phyloP scores from a whole-genome alignment of 2,888 invertebrate genomes.

The Stenotaenia linearis region DNA sequence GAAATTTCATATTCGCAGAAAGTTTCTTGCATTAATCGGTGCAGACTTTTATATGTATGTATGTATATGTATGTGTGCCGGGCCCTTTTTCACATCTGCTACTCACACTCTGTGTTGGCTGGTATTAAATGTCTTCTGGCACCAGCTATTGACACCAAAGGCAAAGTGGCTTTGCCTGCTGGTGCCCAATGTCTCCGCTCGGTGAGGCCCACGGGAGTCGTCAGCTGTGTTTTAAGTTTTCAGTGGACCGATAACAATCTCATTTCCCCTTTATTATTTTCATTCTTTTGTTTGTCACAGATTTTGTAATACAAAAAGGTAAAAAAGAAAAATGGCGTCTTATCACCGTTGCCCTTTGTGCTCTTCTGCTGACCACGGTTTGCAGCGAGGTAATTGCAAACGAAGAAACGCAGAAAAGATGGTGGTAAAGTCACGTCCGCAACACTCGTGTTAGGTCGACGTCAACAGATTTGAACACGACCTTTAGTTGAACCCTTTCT shows the following conservation, averaged over 20 bases:
- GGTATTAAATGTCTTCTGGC: slow-evolving; percentile 15
- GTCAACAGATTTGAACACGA: slow-evolving; percentile 19
- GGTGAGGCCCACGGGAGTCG: neutral
- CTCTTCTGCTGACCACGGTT: neutral
- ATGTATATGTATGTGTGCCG: neutral
- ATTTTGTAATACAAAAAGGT: neutral
- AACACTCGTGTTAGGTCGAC: neutral
- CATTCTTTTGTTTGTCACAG: neutral
- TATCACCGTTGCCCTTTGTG: neutral
- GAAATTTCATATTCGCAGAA: slow-evolving; percentile 13
- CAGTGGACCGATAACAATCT: slow-evolving; percentile 19
- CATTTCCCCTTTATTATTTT: neutral
- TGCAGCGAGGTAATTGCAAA: slow-evolving; percentile 8
- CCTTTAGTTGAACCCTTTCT: neutral
- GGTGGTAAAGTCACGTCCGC: slow-evolving; percentile 1
- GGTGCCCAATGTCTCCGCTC: neutral
- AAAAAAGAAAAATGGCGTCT: neutral
- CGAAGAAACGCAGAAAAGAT: neutral
- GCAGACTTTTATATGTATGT: neutral
- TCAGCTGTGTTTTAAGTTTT: slow-evolving; percentile 14
- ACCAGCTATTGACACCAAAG: slow-evolving; percentile 12
- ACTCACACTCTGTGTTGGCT: neutral
- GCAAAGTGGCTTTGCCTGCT: slow-evolving; percentile 15
- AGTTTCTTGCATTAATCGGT: slow-evolving; percentile 4
- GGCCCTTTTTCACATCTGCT: slow-evolving; percentile 12